Base-by-base conservation (phyloP, 2,888 invertebrate genomes). In the Drosophila nr. perissopoda region DNA sequence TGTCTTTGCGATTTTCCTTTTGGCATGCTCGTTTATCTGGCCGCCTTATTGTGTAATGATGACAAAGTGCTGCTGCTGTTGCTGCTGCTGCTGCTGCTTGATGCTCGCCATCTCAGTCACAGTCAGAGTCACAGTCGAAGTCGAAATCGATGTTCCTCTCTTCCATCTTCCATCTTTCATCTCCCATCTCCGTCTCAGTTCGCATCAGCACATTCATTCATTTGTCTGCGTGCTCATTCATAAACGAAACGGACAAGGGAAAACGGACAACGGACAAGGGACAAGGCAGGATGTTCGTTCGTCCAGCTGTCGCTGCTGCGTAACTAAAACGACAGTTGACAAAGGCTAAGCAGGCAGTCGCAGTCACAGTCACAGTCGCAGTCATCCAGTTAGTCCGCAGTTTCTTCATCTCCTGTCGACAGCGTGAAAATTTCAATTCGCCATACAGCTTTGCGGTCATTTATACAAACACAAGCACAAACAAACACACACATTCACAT, bases 1-100 rank as follows among this genome's bases (percentile, higher is more conserved):
- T 90, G 87, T 90, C 84, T 87, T 85, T 85, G 84, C 87, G 87
- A 81, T 85, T 85, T 87, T 85, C 79, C 86, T 87, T 83, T 73
- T 83, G 73, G 76, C 80, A 79, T 71, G 71, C 74, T 71, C 69
- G 74, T 77, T 77, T 80, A 77, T 74, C 71, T 82, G 76, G 68
- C 75, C 78, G 78, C 86, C 83, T 87, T 81, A 87, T 84, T 84
- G 83, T 84, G 87, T 87, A 84, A 84, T 84, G 84, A 84, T 84
- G 84, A 87, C 84, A 84, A 84, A 84, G 87, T 84, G 85, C 81
- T 80, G 73, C 74, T 79, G 54, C 67, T 51, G 75, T 72, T 66
- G 67, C 34, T 21, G 21, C 21, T 21, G 21, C 21, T 21, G 21
- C n/a, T 54, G 34, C 42, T 70, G 56, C 59, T 59, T 76, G 77